Conservation (phyloP, 64 coral and sea anemone genomes). For the Hydrozoanthus tunicans region DNA sequence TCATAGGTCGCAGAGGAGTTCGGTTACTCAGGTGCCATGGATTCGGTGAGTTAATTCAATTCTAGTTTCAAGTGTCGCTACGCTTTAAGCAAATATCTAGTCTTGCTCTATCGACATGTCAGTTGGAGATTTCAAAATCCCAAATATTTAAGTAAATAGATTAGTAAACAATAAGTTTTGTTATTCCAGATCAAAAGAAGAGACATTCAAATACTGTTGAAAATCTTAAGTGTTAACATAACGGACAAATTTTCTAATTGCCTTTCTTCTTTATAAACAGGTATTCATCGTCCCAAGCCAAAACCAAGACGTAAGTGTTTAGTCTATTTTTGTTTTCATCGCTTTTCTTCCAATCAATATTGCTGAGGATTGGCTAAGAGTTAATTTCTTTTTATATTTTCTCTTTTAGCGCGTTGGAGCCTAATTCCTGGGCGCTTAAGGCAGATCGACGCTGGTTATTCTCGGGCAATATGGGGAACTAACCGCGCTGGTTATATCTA, state of each 20-base stretch:
- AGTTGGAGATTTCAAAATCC: no score
- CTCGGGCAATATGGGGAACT: neutral
- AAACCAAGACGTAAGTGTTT: slow-evolving; percentile 17
- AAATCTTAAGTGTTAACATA: no score
- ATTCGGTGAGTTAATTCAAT: neutral
- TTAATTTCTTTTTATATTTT: neutral
- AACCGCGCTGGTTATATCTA: slow-evolving; percentile 9
- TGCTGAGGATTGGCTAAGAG: neutral
- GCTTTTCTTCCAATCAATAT: neutral
- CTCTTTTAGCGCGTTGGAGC: slow-evolving; percentile 8
- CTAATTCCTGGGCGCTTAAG: neutral
- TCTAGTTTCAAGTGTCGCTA: no score
- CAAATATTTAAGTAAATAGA: no score
- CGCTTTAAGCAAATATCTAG: no score
- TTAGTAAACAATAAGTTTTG: no score
- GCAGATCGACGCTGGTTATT: slow-evolving; percentile 20
- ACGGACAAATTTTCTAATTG: neutral
- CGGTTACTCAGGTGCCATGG: neutral
- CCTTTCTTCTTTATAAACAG: neutral
- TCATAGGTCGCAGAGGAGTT: slow-evolving; percentile 1
- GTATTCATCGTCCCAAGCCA: slow-evolving; percentile 24
- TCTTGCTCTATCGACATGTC: no score
- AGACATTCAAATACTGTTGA: no score
- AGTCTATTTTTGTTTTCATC: neutral
- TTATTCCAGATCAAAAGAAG: no score